These are phyloP conservation scores for Cladorhizidae sp. DNA, from an alignment of 37 sponge, comb jelly and placozoan species.

Conservation along the genomic window DNA sequence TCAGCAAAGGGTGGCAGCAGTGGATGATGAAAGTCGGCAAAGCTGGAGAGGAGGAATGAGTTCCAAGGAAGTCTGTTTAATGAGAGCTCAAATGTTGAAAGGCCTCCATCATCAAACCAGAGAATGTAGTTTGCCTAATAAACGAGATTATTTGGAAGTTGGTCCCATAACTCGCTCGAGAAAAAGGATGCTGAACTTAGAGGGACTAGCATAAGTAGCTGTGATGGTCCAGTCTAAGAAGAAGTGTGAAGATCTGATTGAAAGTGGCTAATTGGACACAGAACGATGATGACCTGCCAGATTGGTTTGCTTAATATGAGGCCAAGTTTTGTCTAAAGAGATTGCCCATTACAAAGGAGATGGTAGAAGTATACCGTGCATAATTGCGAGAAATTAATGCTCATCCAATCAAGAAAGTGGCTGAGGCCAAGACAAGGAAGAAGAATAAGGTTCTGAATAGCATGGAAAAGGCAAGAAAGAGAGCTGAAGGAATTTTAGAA, in stretches of 20 bases:
- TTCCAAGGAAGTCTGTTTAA: not conserved
- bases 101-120: not conserved
- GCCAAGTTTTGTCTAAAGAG: constrained; percentile 74
- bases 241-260: constrained; percentile 85
- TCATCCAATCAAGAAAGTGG: constrained; percentile 96
- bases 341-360: constrained; percentile 92
- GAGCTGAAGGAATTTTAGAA: constrained; percentile 59
- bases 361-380: constrained; percentile 79
- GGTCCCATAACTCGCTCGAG: constrained; percentile 31
- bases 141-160: constrained; percentile 20
- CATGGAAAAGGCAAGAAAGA: constrained; percentile 62
- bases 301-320: constrained; percentile 95
- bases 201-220: constrained; percentile 87
- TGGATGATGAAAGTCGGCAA: constrained; percentile 1
- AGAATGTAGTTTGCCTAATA: not conserved
- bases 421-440: constrained; percentile 93
- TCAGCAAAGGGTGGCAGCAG: constrained; percentile 15
- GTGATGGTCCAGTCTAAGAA: constrained; percentile 85
- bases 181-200: constrained; percentile 65
- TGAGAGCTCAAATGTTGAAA: not conserved
- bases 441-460: constrained; percentile 55
- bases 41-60: not conserved
- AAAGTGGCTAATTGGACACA: constrained; percentile 85
- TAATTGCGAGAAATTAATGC: constrained; percentile 87
- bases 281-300: constrained; percentile 86